A percentile compares a stretch with the other conserved stretches of the same genome.
These are phyloP conservation scores for Axis porcinus DNA, from an alignment of 2,113 vertebrate species.

Conservation along the genomic window DNA sequence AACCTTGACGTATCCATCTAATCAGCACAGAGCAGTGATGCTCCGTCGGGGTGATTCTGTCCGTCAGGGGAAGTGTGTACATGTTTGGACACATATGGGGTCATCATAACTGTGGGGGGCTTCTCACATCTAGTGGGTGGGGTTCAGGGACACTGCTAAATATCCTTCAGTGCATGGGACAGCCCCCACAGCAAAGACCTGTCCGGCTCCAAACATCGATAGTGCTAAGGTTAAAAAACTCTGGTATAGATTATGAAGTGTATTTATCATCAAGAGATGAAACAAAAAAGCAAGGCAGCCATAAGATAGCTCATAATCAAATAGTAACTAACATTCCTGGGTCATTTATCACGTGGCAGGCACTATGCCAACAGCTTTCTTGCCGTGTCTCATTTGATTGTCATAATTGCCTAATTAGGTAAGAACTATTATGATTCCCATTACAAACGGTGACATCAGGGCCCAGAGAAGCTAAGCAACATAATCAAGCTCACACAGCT, in stretches of 20 bases:
- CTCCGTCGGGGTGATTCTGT: background rate
- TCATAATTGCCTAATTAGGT: background rate
- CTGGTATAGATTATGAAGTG: background rate
- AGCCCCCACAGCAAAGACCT: background rate
- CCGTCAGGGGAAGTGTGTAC: background rate
- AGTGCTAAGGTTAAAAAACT: background rate
- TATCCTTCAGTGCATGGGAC: no score
- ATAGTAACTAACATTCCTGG: background rate
- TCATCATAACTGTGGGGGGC: background rate
- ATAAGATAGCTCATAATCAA: background rate
- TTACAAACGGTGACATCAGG: background rate
- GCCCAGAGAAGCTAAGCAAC: background rate
- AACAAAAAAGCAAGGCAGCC: background rate
- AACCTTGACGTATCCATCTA: background rate
- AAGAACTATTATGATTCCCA: background rate
- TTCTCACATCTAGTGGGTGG: background rate
- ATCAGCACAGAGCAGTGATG: background rate
- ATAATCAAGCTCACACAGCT: background rate
- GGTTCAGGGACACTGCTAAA: background rate
- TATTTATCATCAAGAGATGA: background rate
- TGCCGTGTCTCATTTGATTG: background rate
- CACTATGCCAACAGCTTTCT: background rate
- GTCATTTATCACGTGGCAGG: background rate
- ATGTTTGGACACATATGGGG: background rate
- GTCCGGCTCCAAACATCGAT: background rate